Conservation (phyloP, 2,113 vertebrate genomes). For the Reinhardtius hippoglossoides region DNA sequence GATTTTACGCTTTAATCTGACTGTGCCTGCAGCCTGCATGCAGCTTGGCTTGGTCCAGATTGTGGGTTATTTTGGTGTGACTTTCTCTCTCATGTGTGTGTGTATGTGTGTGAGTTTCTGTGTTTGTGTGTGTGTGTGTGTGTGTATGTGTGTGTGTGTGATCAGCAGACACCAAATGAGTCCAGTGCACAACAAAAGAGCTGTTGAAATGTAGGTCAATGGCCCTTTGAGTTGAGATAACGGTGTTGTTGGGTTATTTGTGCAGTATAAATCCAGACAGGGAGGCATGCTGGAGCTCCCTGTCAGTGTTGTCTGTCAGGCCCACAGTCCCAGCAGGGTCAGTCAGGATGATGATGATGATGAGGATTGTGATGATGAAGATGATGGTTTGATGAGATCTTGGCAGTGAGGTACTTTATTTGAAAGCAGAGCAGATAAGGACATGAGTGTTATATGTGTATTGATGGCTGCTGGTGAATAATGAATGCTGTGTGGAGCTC, state of each 20-base stretch:
- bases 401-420: neutral
- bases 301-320: conserved; percentile 12
- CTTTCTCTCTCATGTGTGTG: neutral
- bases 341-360: conserved; percentile 6
- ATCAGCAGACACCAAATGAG: conserved; percentile 48
- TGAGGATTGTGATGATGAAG: neutral
- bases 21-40: too few species aligned
- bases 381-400: conserved; percentile 1
- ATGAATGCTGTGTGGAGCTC: neutral
- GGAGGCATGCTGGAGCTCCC: neutral
- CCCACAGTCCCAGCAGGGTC: neutral
- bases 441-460: neutral
- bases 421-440: neutral
- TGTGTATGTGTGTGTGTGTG: conserved; percentile 32
- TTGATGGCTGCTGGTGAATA: conserved; percentile 33
- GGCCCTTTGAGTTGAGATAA: conserved; percentile 66
- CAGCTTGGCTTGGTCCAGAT: neutral
- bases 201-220: conserved; percentile 72
- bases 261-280: conserved; percentile 30
- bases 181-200: conserved; percentile 63
- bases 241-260: conserved; percentile 40
- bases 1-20: neutral
- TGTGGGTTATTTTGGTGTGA: neutral
- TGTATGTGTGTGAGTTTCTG: neutral
- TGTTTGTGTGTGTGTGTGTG: neutral